Evolutionary conservation across 2,888 invertebrate genomes (phyloP), one percentile per base, ranked within the genome.

Genomic region (Lacanobia wlatinum): DNA sequence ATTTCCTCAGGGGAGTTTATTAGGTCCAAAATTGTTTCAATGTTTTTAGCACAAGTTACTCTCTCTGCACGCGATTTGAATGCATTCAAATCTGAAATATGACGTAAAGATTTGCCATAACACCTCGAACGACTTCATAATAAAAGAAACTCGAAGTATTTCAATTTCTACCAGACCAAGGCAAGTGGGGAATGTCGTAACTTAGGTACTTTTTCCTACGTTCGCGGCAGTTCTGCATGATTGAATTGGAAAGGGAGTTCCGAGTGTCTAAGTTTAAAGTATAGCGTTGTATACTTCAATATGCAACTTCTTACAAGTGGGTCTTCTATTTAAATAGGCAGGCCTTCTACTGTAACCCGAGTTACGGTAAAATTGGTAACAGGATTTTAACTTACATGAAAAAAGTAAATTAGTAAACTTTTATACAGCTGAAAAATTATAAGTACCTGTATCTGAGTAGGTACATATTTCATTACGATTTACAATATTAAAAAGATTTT

Each of bases 211-310:
- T 63, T 76, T 69, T 58, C 28, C 50, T 56, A 21, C 48, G 10
- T 48, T 67, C 38, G 28, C 52, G 28, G 10, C 46, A 59, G 70
- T 75, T 70, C 46, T 40, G 43, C 70, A 67, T 75, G 81, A 77
- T 73, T 77, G 70, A 83, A 73, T 73, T 71, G 63, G 66, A 85
- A 84, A 75, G 56, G 76, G 52, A 64, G 73, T 84, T 60, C 68
- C 56, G 56, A 76, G 61, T 74, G 18, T 65, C 61, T 53, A 76
- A 79, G 61, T 83, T 83, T 59, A 59, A 59, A 73, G 28, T 28
- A 60, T 68, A n/a, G 56, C 8, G 34, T 56, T 63, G 23, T 48
- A 58, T 52, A 46, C 34, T 50, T 7, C 18, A 1, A 4, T 34
- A 34, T 38, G 14, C 16, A 78, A 63, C 52, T 68, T 78, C 68